Conservation (phyloP, 2,888 invertebrate species). For the Rotaria macrura region DNA sequence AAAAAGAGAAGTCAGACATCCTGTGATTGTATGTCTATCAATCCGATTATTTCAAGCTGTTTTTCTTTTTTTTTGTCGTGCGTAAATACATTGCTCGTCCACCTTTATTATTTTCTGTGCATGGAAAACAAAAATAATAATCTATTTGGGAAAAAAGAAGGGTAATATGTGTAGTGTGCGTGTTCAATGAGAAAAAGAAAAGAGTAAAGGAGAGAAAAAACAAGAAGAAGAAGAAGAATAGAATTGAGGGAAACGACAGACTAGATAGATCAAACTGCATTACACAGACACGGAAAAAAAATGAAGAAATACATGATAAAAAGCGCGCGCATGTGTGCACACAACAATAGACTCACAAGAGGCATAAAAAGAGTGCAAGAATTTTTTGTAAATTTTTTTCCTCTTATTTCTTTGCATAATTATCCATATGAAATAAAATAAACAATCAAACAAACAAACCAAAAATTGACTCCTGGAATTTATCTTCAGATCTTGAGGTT, state of each 20-base stretch:
- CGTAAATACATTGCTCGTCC: neutral
- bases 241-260: neutral
- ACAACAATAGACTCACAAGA: neutral
- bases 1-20: neutral
- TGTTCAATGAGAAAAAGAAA: neutral
- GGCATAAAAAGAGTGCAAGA: neutral
- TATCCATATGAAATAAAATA: neutral
- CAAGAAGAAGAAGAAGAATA: neutral
- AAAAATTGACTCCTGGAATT: neutral
- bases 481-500: neutral
- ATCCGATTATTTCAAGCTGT: neutral
- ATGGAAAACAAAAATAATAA: slow-evolving; percentile 1
- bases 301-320: neutral
- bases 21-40: neutral
- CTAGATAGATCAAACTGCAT: neutral
- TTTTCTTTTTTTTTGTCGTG: neutral
- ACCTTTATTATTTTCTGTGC: slow-evolving; percentile 11
- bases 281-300: neutral
- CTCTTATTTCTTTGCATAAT: neutral
- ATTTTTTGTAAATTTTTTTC: neutral
- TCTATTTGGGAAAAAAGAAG: neutral
- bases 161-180: neutral
- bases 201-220: too few species aligned
- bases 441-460: neutral
- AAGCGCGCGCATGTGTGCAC: neutral